Conservation (phyloP, 2,797 vertebrate genomes). For the Aldrovandia affinis region DNA sequence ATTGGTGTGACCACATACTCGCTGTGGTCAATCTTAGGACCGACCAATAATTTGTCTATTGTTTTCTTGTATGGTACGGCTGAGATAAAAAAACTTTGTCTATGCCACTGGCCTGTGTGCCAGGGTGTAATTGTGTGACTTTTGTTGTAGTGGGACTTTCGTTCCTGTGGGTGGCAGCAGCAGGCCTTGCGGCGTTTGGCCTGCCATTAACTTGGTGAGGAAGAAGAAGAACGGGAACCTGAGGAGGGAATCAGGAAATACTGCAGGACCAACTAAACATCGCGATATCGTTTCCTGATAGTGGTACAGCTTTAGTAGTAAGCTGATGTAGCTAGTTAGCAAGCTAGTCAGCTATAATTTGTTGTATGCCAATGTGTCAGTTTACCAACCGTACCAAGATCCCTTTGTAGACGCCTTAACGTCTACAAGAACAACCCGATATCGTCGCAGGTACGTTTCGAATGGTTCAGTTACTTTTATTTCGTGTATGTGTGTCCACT, state of each 20-base stretch:
- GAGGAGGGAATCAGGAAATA: background rate
- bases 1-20: no score
- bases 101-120: no score
- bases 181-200: no score
- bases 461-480: background rate
- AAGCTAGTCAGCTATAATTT: background rate
- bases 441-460: background rate
- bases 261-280: slow-evolving; percentile 39
- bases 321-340: background rate
- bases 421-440: background rate
- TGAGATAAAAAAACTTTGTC: no score
- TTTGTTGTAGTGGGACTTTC: no score
- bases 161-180: no score
- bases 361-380: slow-evolving; percentile 3
- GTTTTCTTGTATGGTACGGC: no score
- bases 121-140: no score
- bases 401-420: background rate
- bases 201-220: no score
- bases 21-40: no score
- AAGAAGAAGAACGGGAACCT: no score
- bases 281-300: slow-evolving; percentile 53
- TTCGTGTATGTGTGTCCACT: background rate
- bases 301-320: background rate
- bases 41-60: no score
- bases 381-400: background rate